Evolutionary conservation across 2,888 invertebrate genomes (phyloP), one percentile per base, ranked within the genome.

Genomic region (Halictus ligatus): DNA sequence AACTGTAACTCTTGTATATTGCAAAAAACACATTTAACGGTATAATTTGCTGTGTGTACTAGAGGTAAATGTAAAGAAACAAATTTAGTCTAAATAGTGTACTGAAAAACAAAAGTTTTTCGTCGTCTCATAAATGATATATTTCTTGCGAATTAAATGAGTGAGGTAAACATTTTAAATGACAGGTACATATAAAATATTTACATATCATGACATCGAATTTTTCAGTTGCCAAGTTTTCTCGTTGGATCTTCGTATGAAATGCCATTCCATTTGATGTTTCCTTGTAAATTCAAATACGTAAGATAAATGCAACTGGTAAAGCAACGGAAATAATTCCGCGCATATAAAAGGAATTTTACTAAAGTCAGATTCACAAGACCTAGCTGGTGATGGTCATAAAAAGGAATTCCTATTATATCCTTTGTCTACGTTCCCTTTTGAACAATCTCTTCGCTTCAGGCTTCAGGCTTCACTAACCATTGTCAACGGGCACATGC

Each of bases 371-470:
- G 35, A 35, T 67, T 67, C 35, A 18, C 18, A 35, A 18, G 67
- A 35, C 35, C 18, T 67, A 21, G 10, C 18, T 7, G 67, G 18
- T 29, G 67, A 67, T 35, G 67, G 8, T 35, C 35, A 67, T 67
- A 67, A 67, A 35, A 67, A 67, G 8, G 67, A 35, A 67, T 67
- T 67, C 8, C 35, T 67, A 35, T 67, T 67, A 15, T 18, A 18
- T 67, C 67, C 35, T 67, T 67, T 67, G 35, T 67, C 67, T 18
- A 8, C 67, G 29, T 35, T 67, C 29, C 18, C 67, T 67, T 67
- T 67, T 67, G 60, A 67, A 67, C 67, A 35, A 67, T 67, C 67
- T 35, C 67, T 35, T 67, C 29, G 64, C 64, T 18, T 35, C 35
- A 35, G 35, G 67, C 67, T 67, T 35, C 35, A 35, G 18, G 15